Evolutionary conservation across 2,797 vertebrate species (phyloP), one percentile per base, ranked within the genome.

Genomic region (Gallirallus australis): DNA sequence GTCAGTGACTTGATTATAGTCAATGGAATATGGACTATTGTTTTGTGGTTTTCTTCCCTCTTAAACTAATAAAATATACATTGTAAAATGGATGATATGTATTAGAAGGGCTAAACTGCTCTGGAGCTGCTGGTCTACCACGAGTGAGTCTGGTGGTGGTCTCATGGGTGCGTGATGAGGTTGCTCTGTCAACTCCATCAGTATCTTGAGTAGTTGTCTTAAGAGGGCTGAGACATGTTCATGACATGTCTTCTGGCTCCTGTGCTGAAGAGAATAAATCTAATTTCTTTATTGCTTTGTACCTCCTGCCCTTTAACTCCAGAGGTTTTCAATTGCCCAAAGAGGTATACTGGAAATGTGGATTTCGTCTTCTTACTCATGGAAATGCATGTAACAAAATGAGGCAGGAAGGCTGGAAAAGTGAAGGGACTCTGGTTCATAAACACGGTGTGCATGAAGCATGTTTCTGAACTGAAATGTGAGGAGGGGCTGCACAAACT

Each of bases 61-160:
- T 57, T 70, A n/a, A 42, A 50, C 13, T 39, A 35, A 45, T 81
- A 25, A 35, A 69, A 30, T 39, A 12, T 20, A 11, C 15, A 23
- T 50, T 82, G 42, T 27, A 63, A 89, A 65, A 30, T 12, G 42
- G 59, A 39, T 78, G 45, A 21, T 31, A 15, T 54, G 4, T 57
- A 9, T 60, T 56, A 52, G 65, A 69, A 64, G 14, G 23, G 17
- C 61, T 64, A 24, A 66, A 18, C 17, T 83, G 61, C 50, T 88
- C 31, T 68, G 70, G 47, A 76, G 69, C 53, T 75, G 27, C 25
- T 14, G 14, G 30, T 78, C 30, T 86, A 54, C 69, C 2, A 3
- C 25, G 27, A 9, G 0, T 0, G 3, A 48, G 24, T 50, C 57
- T 0, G 1, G 28, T 11, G 40, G 82, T 15, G 28, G 56, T 79